phyloP scores from a whole-genome alignment of 1,140 invertebrate genomes.

The Batillaria attramentaria region DNA sequence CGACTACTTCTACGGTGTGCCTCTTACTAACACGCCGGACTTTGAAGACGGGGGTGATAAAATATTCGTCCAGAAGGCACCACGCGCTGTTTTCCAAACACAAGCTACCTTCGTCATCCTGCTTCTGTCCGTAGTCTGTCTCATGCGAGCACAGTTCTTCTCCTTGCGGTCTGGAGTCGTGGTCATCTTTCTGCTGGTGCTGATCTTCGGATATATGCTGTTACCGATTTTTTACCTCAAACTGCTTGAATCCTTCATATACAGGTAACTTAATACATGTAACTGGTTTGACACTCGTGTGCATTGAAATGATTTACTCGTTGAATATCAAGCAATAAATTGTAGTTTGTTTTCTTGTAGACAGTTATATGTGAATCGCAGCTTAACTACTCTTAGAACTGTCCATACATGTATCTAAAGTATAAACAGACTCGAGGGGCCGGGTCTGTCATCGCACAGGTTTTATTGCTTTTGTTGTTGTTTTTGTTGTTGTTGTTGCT shows the following conservation, averaged over 20 bases:
- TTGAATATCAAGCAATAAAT: background rate
- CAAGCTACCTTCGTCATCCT: constrained; percentile 32
- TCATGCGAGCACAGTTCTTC: constrained; percentile 26
- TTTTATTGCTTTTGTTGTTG: too few relatives aligned
- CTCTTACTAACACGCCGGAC: constrained; percentile 55
- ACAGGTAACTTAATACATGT: background rate
- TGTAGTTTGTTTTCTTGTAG: background rate
- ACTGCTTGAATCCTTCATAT: constrained; percentile 58
- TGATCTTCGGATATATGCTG: constrained; percentile 26
- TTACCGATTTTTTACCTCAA: constrained; percentile 52
- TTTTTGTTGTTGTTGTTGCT: too few relatives aligned
- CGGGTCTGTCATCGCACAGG: too few relatives aligned
- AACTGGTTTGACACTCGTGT: too few relatives aligned
- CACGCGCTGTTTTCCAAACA: constrained; percentile 19
- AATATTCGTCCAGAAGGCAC: constrained; percentile 33
- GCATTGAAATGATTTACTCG: too few relatives aligned
- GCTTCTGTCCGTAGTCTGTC: background rate
- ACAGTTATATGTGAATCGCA: background rate
- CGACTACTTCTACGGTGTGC: constrained; percentile 41
- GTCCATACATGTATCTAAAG: background rate
- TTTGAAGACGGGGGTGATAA: constrained; percentile 59
- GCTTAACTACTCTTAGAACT: background rate
- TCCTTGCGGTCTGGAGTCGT: constrained; percentile 16
- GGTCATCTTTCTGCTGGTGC: constrained; percentile 25
- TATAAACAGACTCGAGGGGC: too few relatives aligned